Evolutionary conservation across 2,113 vertebrate genomes (phyloP).

Genomic region (Terrapene triunguis): DNA sequence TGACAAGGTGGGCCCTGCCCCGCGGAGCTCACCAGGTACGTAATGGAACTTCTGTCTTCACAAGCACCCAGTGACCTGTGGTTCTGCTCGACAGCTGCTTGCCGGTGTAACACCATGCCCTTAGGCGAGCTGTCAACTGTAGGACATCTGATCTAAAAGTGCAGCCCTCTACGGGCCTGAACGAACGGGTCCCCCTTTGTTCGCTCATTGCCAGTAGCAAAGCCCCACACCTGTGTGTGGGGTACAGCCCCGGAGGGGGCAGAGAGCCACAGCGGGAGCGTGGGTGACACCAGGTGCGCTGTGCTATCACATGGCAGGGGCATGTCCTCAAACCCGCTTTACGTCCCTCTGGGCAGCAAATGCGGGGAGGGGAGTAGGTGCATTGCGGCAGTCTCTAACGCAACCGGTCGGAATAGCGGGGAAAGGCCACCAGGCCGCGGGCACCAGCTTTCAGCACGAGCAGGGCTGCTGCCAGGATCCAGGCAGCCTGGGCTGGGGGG

Average conservation of each 20-base stretch:
- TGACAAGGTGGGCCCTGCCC: neutral
- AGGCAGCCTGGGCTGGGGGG: neutral
- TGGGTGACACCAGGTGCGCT: neutral
- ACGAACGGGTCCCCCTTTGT: neutral
- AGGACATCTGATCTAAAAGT: neutral
- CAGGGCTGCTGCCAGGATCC: neutral
- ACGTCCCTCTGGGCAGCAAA: too few relatives aligned
- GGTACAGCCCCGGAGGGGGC: neutral
- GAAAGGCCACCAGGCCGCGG: constrained; percentile 18
- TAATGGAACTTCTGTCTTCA: neutral
- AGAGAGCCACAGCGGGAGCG: neutral
- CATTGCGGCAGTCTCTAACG: too few relatives aligned
- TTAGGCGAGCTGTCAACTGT: too few relatives aligned
- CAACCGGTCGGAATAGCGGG: neutral
- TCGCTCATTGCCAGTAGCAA: neutral
- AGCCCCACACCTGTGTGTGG: neutral
- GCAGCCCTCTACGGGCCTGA: neutral
- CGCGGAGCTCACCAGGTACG: too few relatives aligned
- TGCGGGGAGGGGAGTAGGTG: neutral
- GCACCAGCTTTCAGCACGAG: neutral
- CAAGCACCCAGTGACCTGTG: neutral
- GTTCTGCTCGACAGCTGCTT: neutral
- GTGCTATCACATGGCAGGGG: too few relatives aligned
- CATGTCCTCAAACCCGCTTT: neutral
- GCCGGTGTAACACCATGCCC: neutral